Percentiles rank a stretch among this genome's conserved stretches.
phyloP scores from a whole-genome alignment of 2,113 vertebrate genomes.

The Pomatostomus ruficeps region DNA sequence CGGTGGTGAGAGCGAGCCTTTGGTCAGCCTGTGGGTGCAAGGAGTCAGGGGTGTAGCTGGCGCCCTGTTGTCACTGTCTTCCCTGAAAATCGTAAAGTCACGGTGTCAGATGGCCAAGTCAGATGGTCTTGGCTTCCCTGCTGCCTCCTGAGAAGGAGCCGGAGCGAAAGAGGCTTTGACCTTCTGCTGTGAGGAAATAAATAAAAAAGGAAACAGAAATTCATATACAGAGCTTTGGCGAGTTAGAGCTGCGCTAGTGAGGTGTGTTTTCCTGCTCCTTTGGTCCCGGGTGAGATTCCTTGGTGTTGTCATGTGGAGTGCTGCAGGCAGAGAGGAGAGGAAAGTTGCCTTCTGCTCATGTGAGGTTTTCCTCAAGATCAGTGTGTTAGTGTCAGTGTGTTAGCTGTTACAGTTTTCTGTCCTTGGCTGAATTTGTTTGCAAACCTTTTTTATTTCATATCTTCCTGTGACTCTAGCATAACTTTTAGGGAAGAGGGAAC shows the following conservation, averaged over 20 bases:
- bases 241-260: neutral
- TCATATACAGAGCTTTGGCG: neutral
- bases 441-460: neutral
- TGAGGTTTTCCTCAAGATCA: neutral
- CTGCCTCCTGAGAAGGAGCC: neutral
- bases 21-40: accelerated
- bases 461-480: neutral
- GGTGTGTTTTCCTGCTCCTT: too few species aligned
- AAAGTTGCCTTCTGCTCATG: neutral
- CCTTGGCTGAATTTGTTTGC: neutral
- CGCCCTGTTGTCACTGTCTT: neutral
- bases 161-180: too few species aligned
- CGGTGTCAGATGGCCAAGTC: neutral
- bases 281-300: too few species aligned
- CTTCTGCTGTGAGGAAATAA: neutral
- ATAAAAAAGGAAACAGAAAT: accelerated
- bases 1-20: neutral
- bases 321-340: too few species aligned
- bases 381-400: too few species aligned
- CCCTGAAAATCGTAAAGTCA: neutral
- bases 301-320: neutral
- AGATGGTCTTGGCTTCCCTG: too few species aligned
- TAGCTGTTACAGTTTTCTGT: neutral
- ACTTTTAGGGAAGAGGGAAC: neutral
- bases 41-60: accelerated